Evolutionary conservation across 2,888 invertebrate genomes (phyloP), one percentile per base, ranked within the genome.

Genomic region (Merodon equestris): DNA sequence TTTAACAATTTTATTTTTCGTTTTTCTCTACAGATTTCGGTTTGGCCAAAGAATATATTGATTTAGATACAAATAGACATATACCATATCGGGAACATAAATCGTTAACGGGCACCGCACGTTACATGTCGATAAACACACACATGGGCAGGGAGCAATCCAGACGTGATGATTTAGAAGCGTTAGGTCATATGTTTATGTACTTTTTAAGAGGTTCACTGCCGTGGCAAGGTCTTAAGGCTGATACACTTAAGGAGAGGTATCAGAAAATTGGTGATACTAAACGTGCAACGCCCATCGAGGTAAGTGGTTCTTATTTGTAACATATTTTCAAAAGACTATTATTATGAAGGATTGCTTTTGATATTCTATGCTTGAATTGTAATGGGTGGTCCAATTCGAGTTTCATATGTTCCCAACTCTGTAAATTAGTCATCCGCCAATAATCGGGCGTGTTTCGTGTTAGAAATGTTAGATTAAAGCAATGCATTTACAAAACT

Each of bases 41-140:
- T 91, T 94, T 99, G 93, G 99, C 99, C 91, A 99, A 99, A 93
- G 99, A 99, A 93, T 99, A 99, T 91, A 99, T 99, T 92, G 99
- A 99, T 92, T 95, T 98, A 92, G 99, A 99, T 93, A 97, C 97
- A 91, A 97, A 97, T 92, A 97, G 99, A 92, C 99, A 99, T 92
- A 99, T 99, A 92, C 99, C 99, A 86, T 99, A 99, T 91, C 95
- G 99, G 93, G 99, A 99, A 93, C 99, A 99, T 93, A 99, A 99
- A 92, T 98, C 98, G 89, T 93, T 99, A 88, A 99, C 99, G 83
- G 99, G 99, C 86, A 99, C 99, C 84, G 99, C 99, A 85, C 94
- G 99, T 91, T 99, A 99, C 91, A 99, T 99, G 99, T 99, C 98
- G 90, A 99, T 99, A 91, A 99, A 99, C 90, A 99, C 99, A 90